Conservation (phyloP, 2,797 vertebrate genomes). For the Odontamblyopus lacepedii region DNA sequence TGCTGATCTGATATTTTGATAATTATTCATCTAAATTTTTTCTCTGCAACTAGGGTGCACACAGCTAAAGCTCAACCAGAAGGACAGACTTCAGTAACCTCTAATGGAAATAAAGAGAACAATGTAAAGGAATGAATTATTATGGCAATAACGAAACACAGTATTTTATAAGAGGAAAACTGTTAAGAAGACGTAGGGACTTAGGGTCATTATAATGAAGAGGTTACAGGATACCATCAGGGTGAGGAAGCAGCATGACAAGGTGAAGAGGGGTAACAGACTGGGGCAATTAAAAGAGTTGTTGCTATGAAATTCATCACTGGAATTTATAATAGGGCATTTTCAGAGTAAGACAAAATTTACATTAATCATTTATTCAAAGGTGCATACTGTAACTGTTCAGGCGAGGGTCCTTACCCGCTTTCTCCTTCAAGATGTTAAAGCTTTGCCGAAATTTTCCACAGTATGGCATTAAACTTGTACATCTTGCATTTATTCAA, state of each 20-base stretch:
- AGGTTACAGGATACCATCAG: not conserved
- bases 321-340: not conserved
- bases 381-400: too few species aligned
- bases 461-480: too few species aligned
- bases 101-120: not conserved
- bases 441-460: too few species aligned
- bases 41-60: not conserved
- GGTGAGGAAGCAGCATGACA: too few species aligned
- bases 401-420: too few species aligned
- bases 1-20: not conserved
- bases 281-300: not conserved
- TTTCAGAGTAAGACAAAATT: not conserved
- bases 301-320: not conserved
- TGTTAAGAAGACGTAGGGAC: not conserved
- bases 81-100: not conserved
- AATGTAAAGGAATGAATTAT: not conserved
- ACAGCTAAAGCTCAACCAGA: not conserved
- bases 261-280: too few species aligned
- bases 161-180: not conserved
- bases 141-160: not conserved
- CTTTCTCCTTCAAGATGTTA: too few species aligned
- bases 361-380: not conserved
- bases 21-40: not conserved
- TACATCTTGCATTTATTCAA: too few species aligned
- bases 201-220: not conserved